Base-by-base conservation (phyloP, 2,113 vertebrate species). In the Arenaria interpres region DNA sequence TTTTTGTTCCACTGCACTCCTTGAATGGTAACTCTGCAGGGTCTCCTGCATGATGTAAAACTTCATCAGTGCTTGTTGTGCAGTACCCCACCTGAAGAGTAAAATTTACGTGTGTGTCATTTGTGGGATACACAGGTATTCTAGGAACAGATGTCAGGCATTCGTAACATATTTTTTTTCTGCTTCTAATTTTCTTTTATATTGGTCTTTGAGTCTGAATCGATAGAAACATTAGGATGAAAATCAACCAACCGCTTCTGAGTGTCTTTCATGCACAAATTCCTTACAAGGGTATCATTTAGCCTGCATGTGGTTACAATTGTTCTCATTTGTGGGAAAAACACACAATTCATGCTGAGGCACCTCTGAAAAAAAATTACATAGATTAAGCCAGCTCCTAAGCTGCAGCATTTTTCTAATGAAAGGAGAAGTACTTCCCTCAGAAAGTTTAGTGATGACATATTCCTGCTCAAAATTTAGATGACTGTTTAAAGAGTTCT, bases 261-360 rank as follows among this genome's bases (percentile, higher is more conserved):
- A 85, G 66, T 59, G 63, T 74, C 72, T 93, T 86, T 46, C 39
- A 35, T 43, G 45, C 71, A 62, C 21, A 43, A 56, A 72, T 82
- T 81, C 88, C 39, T 86, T 50, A 37, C 37, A 77, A 53, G 60
- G 19, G 5, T 59, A 63, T 77, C 16, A 53, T 77, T 91, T 63
- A 60, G 77, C 59, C 37, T 83, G 56, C 56, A 27, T 53, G 48
- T 48, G 83, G 56, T 88, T 93, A 60, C 68, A 56, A 1, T 63
- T 89, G 68, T 84, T 86, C 72, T 88, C 30, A 25, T 60, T 75
- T 87, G 78, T 92, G 76, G 79, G 79, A 72, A 93, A 95, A 92
- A 28, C n/a, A 78, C 53, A 84, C 46, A 88, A 22, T 80, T 94
- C 43, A 27, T 21, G 46, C 54, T 72, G 56, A 81, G 46, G 30